phyloP scores from a whole-genome alignment of 2,888 invertebrate species.

The Apamea monoglypha region DNA sequence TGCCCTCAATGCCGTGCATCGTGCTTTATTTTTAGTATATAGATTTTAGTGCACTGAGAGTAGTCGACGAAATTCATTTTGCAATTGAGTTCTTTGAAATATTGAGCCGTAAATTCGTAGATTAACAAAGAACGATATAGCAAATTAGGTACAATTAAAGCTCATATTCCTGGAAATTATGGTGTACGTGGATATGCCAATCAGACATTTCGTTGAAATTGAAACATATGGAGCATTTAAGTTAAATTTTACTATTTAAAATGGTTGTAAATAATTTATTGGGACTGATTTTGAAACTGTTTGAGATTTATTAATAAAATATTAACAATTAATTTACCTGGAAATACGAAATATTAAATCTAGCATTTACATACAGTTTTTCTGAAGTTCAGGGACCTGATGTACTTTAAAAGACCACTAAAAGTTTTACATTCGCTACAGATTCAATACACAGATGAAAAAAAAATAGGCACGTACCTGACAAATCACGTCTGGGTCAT shows the following conservation, averaged over 20 bases:
- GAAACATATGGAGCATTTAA: neutral
- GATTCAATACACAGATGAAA: neutral
- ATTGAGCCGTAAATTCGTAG: neutral
- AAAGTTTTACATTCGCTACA: neutral
- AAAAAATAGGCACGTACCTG: conserved; percentile 65
- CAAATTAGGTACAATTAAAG: neutral
- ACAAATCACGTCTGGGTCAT: conserved; percentile 67
- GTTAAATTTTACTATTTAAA: neutral
- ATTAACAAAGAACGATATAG: neutral
- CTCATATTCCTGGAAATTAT: conserved; percentile 6
- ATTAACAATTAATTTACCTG: neutral
- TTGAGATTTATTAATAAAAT: neutral
- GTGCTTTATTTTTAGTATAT: too few species aligned
- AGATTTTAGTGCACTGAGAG: neutral
- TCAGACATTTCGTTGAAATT: neutral
- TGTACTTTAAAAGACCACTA: neutral
- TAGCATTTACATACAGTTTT: neutral
- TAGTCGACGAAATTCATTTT: neutral
- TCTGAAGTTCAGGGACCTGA: neutral
- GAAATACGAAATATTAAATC: neutral
- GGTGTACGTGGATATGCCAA: neutral
- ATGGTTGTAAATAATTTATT: neutral
- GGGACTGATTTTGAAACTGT: neutral
- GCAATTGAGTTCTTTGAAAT: neutral
- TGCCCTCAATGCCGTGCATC: too few species aligned